Percentiles rank a stretch among this genome's conserved stretches.
These are phyloP conservation scores for Solenopsis invicta DNA, from an alignment of 1,140 invertebrate genomes.

Conservation along the genomic window DNA sequence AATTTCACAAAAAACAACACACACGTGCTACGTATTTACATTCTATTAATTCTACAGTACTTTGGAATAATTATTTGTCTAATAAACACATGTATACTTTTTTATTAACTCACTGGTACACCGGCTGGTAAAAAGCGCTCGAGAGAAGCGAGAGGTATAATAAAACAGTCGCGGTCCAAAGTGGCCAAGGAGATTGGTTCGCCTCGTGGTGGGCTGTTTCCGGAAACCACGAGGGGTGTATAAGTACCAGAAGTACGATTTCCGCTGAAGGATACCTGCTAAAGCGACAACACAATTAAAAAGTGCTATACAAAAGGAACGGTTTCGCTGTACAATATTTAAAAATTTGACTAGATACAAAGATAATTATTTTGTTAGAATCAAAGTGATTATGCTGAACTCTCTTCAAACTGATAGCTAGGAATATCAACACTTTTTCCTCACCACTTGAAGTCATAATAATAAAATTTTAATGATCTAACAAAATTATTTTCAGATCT, in stretches of 20 bases:
- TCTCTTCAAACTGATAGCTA: background rate
- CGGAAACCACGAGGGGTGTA: slow-evolving; percentile 84
- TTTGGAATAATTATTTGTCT: background rate
- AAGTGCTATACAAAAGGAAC: background rate
- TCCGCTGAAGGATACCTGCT: slow-evolving; percentile 83
- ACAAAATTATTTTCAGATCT: too few relatives aligned
- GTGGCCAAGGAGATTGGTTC: too few relatives aligned
- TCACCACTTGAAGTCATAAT: too few relatives aligned
- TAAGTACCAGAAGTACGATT: slow-evolving; percentile 82
- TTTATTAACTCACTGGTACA: background rate
- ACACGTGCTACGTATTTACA: background rate
- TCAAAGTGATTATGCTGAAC: too few relatives aligned
- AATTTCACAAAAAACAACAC: background rate
- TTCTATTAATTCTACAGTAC: background rate
- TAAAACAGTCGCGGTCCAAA: too few relatives aligned
- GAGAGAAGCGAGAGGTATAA: too few relatives aligned
- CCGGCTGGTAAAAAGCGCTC: too few relatives aligned
- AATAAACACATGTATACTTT: background rate
- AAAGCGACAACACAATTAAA: slow-evolving; percentile 44
- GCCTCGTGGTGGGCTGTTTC: slow-evolving; percentile 12
- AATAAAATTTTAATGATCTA: too few relatives aligned
- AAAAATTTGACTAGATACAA: too few relatives aligned
- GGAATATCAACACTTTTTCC: too few relatives aligned
- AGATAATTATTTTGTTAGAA: too few relatives aligned
- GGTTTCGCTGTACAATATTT: too few relatives aligned